A percentile compares a stretch with the other conserved stretches of the same genome.
phyloP scores from a whole-genome alignment of 1,140 invertebrate species.

The Pissodes strobi region DNA sequence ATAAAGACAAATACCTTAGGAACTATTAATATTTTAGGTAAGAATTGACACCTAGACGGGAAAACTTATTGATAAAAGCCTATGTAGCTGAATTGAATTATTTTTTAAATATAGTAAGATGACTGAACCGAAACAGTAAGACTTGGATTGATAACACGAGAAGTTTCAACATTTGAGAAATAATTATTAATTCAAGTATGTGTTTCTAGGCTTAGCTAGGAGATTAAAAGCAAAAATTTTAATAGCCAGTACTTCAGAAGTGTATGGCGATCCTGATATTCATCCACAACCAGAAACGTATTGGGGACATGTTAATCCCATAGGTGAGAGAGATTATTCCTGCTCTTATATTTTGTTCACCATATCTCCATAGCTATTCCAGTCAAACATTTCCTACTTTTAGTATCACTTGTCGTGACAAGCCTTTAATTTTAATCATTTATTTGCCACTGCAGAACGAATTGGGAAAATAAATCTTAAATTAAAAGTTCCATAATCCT shows the following conservation, averaged over 20 bases:
- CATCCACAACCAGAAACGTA: slow-evolving; percentile 95
- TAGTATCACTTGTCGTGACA: too few relatives aligned
- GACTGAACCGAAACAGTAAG: too few relatives aligned
- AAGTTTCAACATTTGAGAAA: too few relatives aligned
- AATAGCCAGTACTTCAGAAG: slow-evolving; percentile 97
- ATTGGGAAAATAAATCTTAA: too few relatives aligned
- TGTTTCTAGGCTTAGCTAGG: slow-evolving; percentile 72
- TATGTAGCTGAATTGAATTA: background rate
- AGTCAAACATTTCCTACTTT: too few relatives aligned
- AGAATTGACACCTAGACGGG: background rate
- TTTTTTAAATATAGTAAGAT: too few relatives aligned
- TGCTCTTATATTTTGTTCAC: background rate
- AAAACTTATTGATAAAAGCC: background rate
- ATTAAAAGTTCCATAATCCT: too few relatives aligned
- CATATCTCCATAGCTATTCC: too few relatives aligned
- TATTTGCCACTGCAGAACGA: too few relatives aligned
- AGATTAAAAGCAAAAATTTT: slow-evolving; percentile 91
- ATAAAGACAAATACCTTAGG: slow-evolving; percentile 99
- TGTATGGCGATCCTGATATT: slow-evolving; percentile 97
- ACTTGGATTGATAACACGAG: too few relatives aligned
- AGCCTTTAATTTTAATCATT: too few relatives aligned
- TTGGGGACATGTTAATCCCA: slow-evolving; percentile 99
- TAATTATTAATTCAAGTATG: too few relatives aligned
- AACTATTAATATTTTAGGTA: slow-evolving; percentile 98
- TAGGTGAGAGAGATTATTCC: slow-evolving; percentile 65